These are phyloP conservation scores for Apeltes quadracus DNA, from an alignment of 2,113 vertebrate genomes.

Conservation along the genomic window DNA sequence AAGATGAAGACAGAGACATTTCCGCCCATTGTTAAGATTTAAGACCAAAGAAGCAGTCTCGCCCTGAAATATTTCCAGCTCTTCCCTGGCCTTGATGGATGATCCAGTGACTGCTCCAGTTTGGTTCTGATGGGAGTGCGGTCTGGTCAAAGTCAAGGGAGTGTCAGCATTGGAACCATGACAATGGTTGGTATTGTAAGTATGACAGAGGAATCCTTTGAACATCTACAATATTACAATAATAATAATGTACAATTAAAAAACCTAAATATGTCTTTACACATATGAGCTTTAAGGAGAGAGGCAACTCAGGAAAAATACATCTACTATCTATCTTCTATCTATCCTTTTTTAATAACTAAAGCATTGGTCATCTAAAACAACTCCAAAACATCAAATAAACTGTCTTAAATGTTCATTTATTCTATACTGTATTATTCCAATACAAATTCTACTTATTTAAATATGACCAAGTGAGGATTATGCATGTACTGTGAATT, in stretches of 20 bases:
- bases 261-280: too few relatives aligned
- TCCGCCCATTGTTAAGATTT: constrained; percentile 59
- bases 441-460: too few relatives aligned
- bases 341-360: not conserved
- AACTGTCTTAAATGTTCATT: too few relatives aligned
- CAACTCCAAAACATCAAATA: too few relatives aligned
- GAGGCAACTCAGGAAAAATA: too few relatives aligned
- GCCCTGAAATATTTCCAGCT: constrained; percentile 81
- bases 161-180: not conserved
- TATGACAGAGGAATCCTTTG: not conserved
- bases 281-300: too few relatives aligned
- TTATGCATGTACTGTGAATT: constrained; percentile 66
- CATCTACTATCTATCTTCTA: too few relatives aligned
- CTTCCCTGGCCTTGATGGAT: constrained; percentile 79
- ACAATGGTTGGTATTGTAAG: not conserved
- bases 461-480: constrained; percentile 37
- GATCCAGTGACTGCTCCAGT: constrained; percentile 74
- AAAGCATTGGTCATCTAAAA: not conserved
- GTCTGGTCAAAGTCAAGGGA: constrained; percentile 70
- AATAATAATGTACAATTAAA: too few relatives aligned
- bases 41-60: constrained; percentile 47
- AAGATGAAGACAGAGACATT: constrained; percentile 47
- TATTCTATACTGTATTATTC: too few relatives aligned
- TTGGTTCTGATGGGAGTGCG: constrained; percentile 75
- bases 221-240: too few relatives aligned